Conservation (phyloP, 2,797 vertebrate genomes). For the Orientallactaga sibirica region DNA sequence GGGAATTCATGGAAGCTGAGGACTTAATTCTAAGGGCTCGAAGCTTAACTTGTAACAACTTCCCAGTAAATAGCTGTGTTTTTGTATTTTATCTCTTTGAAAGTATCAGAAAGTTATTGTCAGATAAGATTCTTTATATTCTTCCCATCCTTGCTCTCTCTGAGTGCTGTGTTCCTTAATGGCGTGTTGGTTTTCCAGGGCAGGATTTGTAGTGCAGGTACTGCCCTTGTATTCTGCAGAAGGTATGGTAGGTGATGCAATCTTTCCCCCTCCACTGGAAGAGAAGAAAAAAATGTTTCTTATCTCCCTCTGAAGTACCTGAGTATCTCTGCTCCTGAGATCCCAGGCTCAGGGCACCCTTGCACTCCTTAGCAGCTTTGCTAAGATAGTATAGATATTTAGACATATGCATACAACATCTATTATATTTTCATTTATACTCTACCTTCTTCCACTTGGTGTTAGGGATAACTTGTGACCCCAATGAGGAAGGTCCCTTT, state of each 20-base stretch:
- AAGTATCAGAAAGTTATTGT: neutral
- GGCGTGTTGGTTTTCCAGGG: neutral
- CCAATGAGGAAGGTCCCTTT: no score
- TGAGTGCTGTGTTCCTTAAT: fast-evolving
- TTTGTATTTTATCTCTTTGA: neutral
- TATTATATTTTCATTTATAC: no score
- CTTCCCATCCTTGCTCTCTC: neutral
- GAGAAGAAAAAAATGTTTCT: neutral
- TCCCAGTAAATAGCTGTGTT: neutral
- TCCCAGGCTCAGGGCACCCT: neutral
- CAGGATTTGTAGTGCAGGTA: neutral
- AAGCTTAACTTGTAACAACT: neutral
- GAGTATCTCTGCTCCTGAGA: neutral
- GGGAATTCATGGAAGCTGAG: fast-evolving
- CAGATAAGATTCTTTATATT: neutral
- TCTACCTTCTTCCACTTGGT: no score
- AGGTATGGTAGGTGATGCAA: neutral
- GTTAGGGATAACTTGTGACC: no score
- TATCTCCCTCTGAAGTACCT: fast-evolving
- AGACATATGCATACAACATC: no score
- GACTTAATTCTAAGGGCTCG: neutral
- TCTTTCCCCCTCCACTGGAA: no score
- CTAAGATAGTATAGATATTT: no score
- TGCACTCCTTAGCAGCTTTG: fast-evolving
- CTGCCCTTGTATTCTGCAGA: neutral